A percentile compares a stretch with the other conserved stretches of the same genome.
Evolutionary conservation across 2,113 vertebrate species (phyloP).

Genomic region (Phalacrocorax pelagicus): DNA sequence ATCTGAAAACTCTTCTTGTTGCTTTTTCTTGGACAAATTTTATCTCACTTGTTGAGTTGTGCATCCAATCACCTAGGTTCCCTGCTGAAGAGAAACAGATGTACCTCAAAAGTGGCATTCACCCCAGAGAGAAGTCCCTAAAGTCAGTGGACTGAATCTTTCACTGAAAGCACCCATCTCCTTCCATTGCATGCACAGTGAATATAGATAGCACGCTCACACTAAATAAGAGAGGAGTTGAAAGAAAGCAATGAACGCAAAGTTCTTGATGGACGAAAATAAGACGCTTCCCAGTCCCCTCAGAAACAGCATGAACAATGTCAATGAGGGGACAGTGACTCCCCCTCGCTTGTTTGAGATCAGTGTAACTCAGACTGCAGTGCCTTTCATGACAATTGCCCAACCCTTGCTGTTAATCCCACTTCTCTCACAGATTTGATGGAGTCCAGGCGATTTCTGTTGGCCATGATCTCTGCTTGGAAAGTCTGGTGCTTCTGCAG

Average conservation of each 20-base stretch:
- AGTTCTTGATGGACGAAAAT: not conserved
- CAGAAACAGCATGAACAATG: not conserved
- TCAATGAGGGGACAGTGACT: not conserved
- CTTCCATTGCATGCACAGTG: not conserved
- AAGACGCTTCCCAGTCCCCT: not conserved
- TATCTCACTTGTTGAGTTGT: not conserved
- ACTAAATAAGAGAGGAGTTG: not conserved
- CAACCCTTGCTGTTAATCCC: not conserved
- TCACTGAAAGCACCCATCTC: not conserved
- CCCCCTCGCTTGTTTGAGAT: not conserved
- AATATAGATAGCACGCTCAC: not conserved
- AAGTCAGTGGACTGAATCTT: not conserved
- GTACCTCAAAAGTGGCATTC: not conserved
- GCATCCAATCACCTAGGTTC: not conserved
- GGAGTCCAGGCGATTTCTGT: conserved; percentile 69
- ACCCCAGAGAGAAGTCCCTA: not conserved
- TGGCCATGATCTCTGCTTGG: conserved; percentile 83
- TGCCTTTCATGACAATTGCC: not conserved
- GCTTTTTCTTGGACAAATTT: not conserved
- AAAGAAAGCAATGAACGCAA: not conserved
- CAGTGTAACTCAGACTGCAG: not conserved
- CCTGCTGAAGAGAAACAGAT: not conserved
- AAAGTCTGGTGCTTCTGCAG: conserved; percentile 84
- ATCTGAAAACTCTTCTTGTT: not conserved
- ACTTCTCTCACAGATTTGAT: conserved; percentile 71